Base-by-base conservation (phyloP, 1,140 invertebrate genomes). In the Cydia strobilella region DNA sequence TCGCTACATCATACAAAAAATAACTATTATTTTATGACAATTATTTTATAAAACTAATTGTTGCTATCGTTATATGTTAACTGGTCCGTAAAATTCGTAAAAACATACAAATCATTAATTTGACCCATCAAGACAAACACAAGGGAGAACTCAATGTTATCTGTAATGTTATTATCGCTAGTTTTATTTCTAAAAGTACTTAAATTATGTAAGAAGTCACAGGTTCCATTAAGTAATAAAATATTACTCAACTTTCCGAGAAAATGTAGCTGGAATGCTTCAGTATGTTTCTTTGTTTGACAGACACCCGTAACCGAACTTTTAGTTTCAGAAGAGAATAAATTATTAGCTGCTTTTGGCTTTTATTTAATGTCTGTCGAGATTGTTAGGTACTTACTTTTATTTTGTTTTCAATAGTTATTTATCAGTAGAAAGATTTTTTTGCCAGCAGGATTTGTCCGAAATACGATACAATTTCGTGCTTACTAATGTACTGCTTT, bases 181-280 rank as follows among this genome's bases (percentile, higher is more conserved):
- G 13, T 45, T 45, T 45, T 45, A 45, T 45, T 45, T 45, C 13
- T 15, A 15, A 15, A 45, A 15, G 42, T 51, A 51, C 12, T 23
- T 59, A 1, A 59, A 59, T 23, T n/a, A 59, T 23, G 9, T 18
- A 59, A 23, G 54, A 59, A 59, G 18, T 23, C 54, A 23, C 20
- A 23, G 54, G 54, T 23, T 54, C 54, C 54, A 59, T 59, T 59
- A 59, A 59, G 54, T 59, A 20, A 59, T 59, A 59, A 59, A 59
- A 18, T 59, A 59, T 59, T 59, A 59, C 54, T 59, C 18, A 59
- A 59, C 18, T 23, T 59, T 23, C 9, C 0, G 3, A 59, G 54
- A 23, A 12, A 23, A 59, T 59, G 20, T 59, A 12, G 54, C 20
- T 23, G 54, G 54, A 9, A 51, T 13, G 48, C 48, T 51, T n/a